Base-by-base conservation (phyloP, 2,888 invertebrate species). In the Coelogynopora nodosa region DNA sequence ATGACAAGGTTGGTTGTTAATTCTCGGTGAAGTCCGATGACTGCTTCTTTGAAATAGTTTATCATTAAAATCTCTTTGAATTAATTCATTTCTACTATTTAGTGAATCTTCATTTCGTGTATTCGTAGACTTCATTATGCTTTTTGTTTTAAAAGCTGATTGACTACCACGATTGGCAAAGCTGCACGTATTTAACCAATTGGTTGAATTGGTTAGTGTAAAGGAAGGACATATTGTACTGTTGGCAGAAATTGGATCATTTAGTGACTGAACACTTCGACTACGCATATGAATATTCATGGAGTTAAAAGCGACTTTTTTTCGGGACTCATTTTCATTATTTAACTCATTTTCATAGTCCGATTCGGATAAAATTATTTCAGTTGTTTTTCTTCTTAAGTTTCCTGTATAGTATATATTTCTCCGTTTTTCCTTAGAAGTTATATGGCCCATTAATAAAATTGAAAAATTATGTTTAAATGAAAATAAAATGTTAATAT, bases 361-460 rank as follows among this genome's bases (percentile, higher is more conserved):
- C 5, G 74, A 74, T 26, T 74, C 74, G 2, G 74, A 74, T 74
- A 74, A 74, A 23, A 74, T 74, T 5, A 74, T 74, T 74, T 74
- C 74, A 74, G 74, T 74, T 74, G 74, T 74, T 26, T 74, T 23
- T 74, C 74, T 74, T 23, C 74, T 13, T 74, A 26, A 74, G 27
- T 74, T 74, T 13, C 74, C 10, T 74, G 74, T 13, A 23, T 13
- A 74, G 23, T 74, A 74, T n/a, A 26, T 5, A 74, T 23, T 74
- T 74, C 23, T 74, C 23, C 74, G 74, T 74, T 74, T 74, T 74
- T 74, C 74, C 27, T 74, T 74, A 13, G 74, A 74, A 5, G 74
- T 74, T 26, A 26, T 26, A 26, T 74, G 74, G 23, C 74, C 74
- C 74, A 74, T 74, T 74, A n/a, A n/a, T n/a, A n/a, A n/a, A n/a